A percentile compares a stretch with the other conserved stretches of the same genome.
Conservation (phyloP, 2,113 vertebrate species). For the Thamnophis sirtalis region DNA sequence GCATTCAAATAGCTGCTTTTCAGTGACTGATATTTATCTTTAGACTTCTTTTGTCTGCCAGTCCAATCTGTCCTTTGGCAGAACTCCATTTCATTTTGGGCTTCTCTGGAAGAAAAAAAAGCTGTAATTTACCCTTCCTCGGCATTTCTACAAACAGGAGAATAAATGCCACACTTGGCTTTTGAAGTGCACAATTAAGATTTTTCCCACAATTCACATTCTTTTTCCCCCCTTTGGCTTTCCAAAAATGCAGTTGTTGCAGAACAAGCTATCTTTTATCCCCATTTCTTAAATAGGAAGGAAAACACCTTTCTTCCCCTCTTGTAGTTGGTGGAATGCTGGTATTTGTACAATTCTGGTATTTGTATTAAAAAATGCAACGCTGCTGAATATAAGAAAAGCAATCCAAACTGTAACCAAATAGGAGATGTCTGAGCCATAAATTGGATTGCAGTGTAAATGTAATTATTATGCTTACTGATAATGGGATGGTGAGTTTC, state of each 20-base stretch:
- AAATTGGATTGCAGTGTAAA: not conserved
- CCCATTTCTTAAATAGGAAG: not conserved
- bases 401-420: not conserved
- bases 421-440: not conserved
- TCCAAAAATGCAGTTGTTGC: not conserved
- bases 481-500: not conserved
- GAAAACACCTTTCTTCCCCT: not conserved
- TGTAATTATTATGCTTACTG: not conserved
- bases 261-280: not conserved
- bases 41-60: not conserved
- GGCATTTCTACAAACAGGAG: conserved; percentile 20
- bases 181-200: not conserved
- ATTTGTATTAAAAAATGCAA: not conserved
- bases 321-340: not conserved
- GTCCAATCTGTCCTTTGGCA: not conserved
- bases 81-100: conserved; percentile 8
- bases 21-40: conserved; percentile 7
- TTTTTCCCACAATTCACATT: not conserved
- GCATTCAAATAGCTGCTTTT: not conserved
- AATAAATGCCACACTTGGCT: conserved; percentile 14
- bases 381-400: not conserved
- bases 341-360: not conserved
- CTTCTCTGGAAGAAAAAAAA: not conserved
- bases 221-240: not conserved
- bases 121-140: not conserved